Conservation (phyloP, 2,888 invertebrate genomes). For the Notodonta ziczac region DNA sequence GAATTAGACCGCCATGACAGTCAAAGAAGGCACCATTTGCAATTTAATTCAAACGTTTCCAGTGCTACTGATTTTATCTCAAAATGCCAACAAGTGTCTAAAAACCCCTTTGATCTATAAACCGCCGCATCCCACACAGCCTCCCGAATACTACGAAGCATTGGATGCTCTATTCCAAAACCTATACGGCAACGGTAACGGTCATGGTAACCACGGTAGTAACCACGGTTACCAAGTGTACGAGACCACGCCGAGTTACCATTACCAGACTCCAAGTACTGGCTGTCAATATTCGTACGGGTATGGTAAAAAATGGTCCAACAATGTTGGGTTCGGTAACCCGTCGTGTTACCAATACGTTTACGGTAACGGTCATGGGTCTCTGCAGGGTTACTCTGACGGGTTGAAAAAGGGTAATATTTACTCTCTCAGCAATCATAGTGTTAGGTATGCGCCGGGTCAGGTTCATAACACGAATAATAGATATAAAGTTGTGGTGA, state of each 20-base stretch:
- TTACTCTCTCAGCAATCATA: conserved; percentile 43
- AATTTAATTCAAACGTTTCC: conserved; percentile 72
- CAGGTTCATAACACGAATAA: conserved; percentile 63
- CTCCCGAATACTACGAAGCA: conserved; percentile 75
- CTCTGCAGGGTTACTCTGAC: conserved; percentile 34
- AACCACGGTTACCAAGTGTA: conserved; percentile 19
- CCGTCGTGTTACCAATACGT: conserved; percentile 47
- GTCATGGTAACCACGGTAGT: conserved; percentile 11
- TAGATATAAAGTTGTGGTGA: conserved; percentile 66
- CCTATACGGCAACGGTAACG: conserved; percentile 47
- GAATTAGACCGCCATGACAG: conserved; percentile 55
- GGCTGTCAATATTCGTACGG: conserved; percentile 35
- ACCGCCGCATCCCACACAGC: conserved; percentile 68
- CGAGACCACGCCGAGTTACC: conserved; percentile 12
- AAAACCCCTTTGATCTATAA: conserved; percentile 71
- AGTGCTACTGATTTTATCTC: conserved; percentile 70
- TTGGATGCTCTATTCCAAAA: conserved; percentile 67
- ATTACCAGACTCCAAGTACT: conserved; percentile 19
- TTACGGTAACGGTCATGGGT: conserved; percentile 32
- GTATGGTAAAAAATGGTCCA: conserved; percentile 29
- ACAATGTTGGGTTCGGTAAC: conserved; percentile 17
- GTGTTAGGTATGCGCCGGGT: conserved; percentile 55
- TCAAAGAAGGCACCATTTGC: conserved; percentile 65
- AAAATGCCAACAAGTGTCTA: conserved; percentile 66
- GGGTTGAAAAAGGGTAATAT: conserved; percentile 51